These are phyloP conservation scores for Ictalurus furcatus DNA, from an alignment of 2,113 vertebrate genomes.

Conservation along the genomic window DNA sequence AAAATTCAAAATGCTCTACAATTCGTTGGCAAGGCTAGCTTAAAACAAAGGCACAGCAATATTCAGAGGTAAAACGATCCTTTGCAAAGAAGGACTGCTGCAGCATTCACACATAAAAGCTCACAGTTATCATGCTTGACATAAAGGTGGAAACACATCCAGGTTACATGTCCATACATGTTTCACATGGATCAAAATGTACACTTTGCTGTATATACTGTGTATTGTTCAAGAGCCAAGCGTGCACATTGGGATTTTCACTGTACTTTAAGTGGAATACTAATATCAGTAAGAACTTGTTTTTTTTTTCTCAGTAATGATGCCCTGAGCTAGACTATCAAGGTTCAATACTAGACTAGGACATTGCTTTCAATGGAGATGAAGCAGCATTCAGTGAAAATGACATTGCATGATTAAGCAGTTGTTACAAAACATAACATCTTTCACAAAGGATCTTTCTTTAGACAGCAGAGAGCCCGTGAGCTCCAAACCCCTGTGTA, in stretches of 20 bases:
- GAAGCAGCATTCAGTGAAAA: conserved; percentile 54
- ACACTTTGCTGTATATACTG: conserved; percentile 17
- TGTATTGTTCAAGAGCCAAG: background rate
- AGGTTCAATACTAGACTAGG: conserved; percentile 41
- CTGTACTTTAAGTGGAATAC: background rate
- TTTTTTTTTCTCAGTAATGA: background rate
- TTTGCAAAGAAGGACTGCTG: conserved; percentile 74
- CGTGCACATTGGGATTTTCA: background rate
- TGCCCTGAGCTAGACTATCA: conserved; percentile 64
- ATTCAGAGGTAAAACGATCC: conserved; percentile 76
- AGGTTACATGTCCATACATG: conserved; percentile 43
- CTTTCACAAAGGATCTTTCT: conserved; percentile 70
- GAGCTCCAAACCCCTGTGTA: conserved; percentile 54
- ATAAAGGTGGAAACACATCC: conserved; percentile 48
- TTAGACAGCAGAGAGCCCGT: conserved; percentile 65
- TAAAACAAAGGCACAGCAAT: conserved; percentile 83
- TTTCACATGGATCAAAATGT: conserved; percentile 27
- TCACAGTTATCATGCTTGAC: conserved; percentile 65
- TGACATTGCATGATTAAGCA: conserved; percentile 54
- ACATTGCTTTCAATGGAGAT: conserved; percentile 52
- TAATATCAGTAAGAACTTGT: background rate
- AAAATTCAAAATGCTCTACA: conserved; percentile 62
- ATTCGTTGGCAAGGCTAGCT: conserved; percentile 81
- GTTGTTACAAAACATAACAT: conserved; percentile 59
- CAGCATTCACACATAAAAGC: conserved; percentile 62